phyloP scores from a whole-genome alignment of 2,113 vertebrate species.

The Paramisgurnus dabryanus region DNA sequence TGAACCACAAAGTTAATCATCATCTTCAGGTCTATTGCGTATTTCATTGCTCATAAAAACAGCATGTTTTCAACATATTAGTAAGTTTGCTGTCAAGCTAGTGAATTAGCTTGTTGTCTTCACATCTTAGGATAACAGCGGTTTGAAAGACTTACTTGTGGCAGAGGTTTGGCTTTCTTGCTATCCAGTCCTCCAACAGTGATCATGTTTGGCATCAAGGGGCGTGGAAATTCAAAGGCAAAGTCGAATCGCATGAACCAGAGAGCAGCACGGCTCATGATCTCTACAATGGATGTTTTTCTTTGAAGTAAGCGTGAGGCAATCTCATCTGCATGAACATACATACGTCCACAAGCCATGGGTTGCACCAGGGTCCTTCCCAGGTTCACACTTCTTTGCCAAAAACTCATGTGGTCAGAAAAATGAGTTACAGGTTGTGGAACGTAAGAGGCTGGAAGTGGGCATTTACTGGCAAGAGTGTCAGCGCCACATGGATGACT shows the following conservation, averaged over 20 bases:
- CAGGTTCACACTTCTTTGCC: conserved; percentile 67
- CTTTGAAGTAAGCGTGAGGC: conserved; percentile 66
- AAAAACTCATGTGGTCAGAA: conserved; percentile 71
- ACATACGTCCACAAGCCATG: conserved; percentile 37
- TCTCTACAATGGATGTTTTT: conserved; percentile 59
- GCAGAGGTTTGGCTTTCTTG: conserved; percentile 51
- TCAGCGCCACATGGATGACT: conserved; percentile 61
- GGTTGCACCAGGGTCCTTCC: conserved; percentile 42
- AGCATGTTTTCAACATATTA: no score
- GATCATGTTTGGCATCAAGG: conserved; percentile 78
- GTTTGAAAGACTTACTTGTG: conserved; percentile 54
- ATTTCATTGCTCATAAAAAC: no score
- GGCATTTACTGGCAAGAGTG: conserved; percentile 61
- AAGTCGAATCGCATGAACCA: conserved; percentile 75
- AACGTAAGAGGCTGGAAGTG: conserved; percentile 68
- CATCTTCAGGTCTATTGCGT: no score
- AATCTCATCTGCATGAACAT: conserved; percentile 43
- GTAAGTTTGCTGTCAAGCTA: no score
- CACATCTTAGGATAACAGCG: background rate
- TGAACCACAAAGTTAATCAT: no score
- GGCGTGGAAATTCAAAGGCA: conserved; percentile 69
- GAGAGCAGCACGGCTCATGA: conserved; percentile 65
- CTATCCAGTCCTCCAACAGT: conserved; percentile 62
- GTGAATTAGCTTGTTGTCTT: background rate
- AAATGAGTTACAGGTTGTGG: conserved; percentile 37